Evolutionary conservation across 1,140 invertebrate genomes (phyloP).

Genomic region (Macrotrachela quadricornifera): DNA sequence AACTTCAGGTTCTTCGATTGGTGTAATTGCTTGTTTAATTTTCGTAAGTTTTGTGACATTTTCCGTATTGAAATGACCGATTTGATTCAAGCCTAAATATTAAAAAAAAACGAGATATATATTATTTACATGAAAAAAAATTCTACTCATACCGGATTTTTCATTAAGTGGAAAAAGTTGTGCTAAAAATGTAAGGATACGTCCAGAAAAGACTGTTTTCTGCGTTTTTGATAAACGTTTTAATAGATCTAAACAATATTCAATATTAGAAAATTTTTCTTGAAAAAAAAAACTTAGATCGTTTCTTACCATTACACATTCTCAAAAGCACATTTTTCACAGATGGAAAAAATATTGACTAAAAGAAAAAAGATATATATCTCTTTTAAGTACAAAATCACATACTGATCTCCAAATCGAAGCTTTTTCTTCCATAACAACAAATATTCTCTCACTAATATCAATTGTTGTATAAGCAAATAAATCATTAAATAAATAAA

Average conservation of each 20-base stretch:
- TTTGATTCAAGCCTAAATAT: slow-evolving; percentile 53
- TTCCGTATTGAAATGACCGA: slow-evolving; percentile 90
- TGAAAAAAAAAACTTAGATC: not conserved
- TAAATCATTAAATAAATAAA: not conserved
- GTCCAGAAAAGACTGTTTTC: slow-evolving; percentile 90
- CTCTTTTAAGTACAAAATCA: not conserved
- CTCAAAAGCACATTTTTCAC: slow-evolving; percentile 7
- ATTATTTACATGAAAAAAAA: not conserved
- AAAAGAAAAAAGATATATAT: not conserved
- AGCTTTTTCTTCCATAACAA: not conserved
- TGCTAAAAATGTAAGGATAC: slow-evolving; percentile 84
- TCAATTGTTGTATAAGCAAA: slow-evolving; percentile 3
- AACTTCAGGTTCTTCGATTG: slow-evolving; percentile 7
- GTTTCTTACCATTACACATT: slow-evolving; percentile 5
- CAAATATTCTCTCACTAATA: slow-evolving; percentile 5
- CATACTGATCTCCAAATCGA: slow-evolving; percentile 1
- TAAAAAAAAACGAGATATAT: slow-evolving; percentile 29
- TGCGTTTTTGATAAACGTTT: slow-evolving; percentile 72
- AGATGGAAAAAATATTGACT: not conserved
- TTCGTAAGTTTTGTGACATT: slow-evolving; percentile 41
- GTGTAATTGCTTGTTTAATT: slow-evolving; percentile 9
- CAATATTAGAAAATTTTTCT: not conserved
- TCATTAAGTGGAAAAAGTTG: slow-evolving; percentile 94
- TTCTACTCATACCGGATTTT: slow-evolving; percentile 72
- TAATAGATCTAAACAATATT: slow-evolving; percentile 48